Base-by-base conservation (phyloP, 1,140 invertebrate species). In the Anoplolepis gracilipes region DNA sequence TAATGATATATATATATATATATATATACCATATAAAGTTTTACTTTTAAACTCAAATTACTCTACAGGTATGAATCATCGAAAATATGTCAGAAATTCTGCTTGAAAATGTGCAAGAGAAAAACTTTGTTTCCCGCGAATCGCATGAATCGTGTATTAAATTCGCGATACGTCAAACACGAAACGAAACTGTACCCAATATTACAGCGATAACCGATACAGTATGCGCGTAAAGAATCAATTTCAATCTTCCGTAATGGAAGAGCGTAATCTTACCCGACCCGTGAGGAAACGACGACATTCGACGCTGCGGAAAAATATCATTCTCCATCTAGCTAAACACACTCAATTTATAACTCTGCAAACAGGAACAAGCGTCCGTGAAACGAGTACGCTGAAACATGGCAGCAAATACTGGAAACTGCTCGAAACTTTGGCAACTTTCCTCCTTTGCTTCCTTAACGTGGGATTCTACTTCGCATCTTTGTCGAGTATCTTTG, bases 301-400 rank as follows among this genome's bases (percentile, higher is more conserved):
- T 82, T 82, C 78, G 78, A 82, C 67, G 67, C 67, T 59, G 67
- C 53, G 67, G 78, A 82, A 82, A 82, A 82, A 82, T 82, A 82
- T 82, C 78, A 82, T 82, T 82, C 78, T 82, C 67, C 46, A 85
- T 67, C 69, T 61, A 67, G 75, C 39, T 87, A 88, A 75, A 77
- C 87, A 87, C 76, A 87, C 33, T 88, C 81, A 72, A 88, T 88
- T 88, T 88, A 69, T 82, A 86, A 89, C 87, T 89, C 85, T 61
- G 82, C 77, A 61, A 79, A 77, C 82, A 88, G 86, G 69, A 85
- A 88, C 55, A 87, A 88, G 87, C 82, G 86, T 64, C 82, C 81
- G 86, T 61, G 87, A 65, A 65, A 72, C 69, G 57, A 73, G 57
- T 75, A 76, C 49, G 82, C 59, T 69, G 82, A 88, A 85, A 85